Conservation (phyloP, 2,113 vertebrate species). For the Cyanistes caeruleus region DNA sequence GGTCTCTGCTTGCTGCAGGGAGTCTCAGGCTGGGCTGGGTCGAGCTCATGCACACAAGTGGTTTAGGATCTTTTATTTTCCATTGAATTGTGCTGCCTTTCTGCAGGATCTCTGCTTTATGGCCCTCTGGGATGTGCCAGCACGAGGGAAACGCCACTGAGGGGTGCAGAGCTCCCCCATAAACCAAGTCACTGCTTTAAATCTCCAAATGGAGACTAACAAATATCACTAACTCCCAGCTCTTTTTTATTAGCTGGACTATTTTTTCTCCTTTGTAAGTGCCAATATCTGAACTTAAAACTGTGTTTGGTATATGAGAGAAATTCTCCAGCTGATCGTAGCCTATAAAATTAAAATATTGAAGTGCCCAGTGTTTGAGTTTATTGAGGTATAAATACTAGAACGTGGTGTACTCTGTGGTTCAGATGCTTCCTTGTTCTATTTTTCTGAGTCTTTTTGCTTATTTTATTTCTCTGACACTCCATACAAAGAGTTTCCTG, state of each 20-base stretch:
- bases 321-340: background rate
- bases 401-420: background rate
- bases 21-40: background rate
- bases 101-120: background rate
- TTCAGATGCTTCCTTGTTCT: slow-evolving; percentile 4
- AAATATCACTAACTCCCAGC: background rate
- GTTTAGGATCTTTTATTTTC: background rate
- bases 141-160: fast-evolving
- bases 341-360: slow-evolving; percentile 12
- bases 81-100: background rate
- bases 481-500: background rate
- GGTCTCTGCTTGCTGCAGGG: background rate
- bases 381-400: slow-evolving; percentile 29
- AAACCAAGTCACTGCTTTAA: background rate
- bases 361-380: background rate
- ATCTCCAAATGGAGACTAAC: background rate
- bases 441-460: background rate
- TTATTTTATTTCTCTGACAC: slow-evolving; percentile 2
- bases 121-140: background rate
- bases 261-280: background rate
- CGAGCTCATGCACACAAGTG: fast-evolving
- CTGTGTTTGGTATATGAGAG: background rate
- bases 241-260: background rate
- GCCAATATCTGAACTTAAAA: background rate
- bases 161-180: background rate